A percentile compares a stretch with the other conserved stretches of the same genome.
phyloP scores from a whole-genome alignment of 2,797 vertebrate genomes.

The Delichon dasypus region DNA sequence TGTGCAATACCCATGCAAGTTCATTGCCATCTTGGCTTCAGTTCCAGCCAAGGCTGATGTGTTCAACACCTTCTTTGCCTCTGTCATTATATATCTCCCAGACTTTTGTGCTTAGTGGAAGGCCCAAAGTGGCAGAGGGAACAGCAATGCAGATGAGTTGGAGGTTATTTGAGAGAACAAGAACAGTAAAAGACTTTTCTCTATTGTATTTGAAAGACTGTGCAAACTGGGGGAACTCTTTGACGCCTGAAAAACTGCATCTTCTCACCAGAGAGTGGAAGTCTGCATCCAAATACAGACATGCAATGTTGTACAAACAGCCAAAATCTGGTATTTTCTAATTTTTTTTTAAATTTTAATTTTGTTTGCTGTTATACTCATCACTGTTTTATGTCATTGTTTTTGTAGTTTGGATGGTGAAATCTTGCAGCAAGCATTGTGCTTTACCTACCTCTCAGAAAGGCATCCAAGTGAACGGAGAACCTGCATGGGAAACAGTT shows the following conservation, averaged over 20 bases:
- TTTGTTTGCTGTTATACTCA: not conserved
- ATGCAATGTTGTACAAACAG: not conserved
- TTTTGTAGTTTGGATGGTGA: not conserved
- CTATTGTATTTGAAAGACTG: not conserved
- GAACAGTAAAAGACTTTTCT: not conserved
- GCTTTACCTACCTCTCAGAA: not conserved
- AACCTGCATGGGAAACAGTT: not conserved
- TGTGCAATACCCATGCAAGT: not conserved
- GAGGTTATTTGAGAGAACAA: not conserved
- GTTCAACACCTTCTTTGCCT: not conserved
- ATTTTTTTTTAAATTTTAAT: not conserved
- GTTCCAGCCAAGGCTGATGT: not conserved
- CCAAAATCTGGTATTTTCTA: not conserved
- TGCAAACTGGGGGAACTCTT: not conserved
- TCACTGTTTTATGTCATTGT: not conserved
- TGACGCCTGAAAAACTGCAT: not conserved
- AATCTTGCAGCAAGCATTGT: not conserved
- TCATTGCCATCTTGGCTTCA: not conserved
- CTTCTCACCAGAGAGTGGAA: not conserved
- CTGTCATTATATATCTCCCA: not conserved
- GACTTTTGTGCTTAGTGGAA: not conserved
- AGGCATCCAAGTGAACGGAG: not conserved
- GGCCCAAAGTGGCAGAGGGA: not conserved
- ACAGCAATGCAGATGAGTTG: not conserved
- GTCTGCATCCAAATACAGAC: not conserved